Percentiles rank a stretch among this genome's conserved stretches.
These are phyloP conservation scores for Chauna torquata DNA, from an alignment of 2,113 vertebrate species.

Conservation along the genomic window DNA sequence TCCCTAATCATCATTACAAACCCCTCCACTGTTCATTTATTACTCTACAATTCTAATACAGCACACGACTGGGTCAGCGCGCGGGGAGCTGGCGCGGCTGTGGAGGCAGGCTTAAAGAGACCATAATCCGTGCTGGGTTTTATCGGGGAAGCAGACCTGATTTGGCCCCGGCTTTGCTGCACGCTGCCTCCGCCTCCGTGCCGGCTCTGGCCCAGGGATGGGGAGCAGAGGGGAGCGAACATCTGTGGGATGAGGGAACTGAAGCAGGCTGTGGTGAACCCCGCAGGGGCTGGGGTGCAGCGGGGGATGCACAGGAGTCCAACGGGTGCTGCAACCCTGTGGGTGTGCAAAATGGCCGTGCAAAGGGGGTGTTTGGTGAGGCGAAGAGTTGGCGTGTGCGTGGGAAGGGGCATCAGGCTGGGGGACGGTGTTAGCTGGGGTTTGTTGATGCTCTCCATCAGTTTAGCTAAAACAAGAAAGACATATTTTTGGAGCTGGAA, in stretches of 20 bases:
- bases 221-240: background rate
- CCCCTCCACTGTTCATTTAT: constrained; percentile 96
- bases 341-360: background rate
- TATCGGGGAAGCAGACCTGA: background rate
- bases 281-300: background rate
- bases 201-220: background rate
- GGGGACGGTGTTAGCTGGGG: background rate
- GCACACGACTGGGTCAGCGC: constrained; percentile 83
- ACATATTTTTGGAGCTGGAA: background rate
- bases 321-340: background rate
- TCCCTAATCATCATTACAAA: constrained; percentile 99
- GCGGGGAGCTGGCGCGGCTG: background rate
- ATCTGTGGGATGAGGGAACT: background rate
- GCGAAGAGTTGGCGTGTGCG: background rate
- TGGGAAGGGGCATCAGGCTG: background rate
- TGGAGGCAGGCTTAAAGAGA: constrained; percentile 84
- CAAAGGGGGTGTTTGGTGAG: background rate
- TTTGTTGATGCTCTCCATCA: background rate
- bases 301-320: background rate
- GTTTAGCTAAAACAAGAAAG: background rate
- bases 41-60: constrained; percentile 89
- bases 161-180: background rate
- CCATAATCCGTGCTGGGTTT: constrained; percentile 55
- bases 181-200: background rate
- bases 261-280: rapidly evolving